Base-by-base conservation (phyloP, 2,888 invertebrate genomes). In the Spatulosminthurus flaviceps region DNA sequence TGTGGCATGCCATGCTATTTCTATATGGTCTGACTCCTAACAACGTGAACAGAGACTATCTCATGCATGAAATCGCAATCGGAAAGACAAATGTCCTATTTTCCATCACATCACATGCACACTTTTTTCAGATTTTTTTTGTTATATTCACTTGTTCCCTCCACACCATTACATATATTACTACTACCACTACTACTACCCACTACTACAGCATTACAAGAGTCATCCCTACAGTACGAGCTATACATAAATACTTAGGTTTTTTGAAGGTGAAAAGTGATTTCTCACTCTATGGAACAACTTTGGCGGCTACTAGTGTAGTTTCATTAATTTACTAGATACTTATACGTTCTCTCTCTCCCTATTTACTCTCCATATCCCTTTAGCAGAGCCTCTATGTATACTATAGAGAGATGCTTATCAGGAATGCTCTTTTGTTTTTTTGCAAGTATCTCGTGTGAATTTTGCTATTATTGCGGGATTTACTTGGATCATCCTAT, bases 1-100 rank as follows among this genome's bases (percentile, higher is more conserved):
- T 64, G 74, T 75, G 64, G 75, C 75, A 64, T 75, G 75, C 64
- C 43, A 72, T 72, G 73, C 60, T 51, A 73, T 73, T 60, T 51
- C 60, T 24, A 69, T 71, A 75, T 64, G 75, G 34, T 73, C 28
- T 43, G 43, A 73, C 73, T 75, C 75, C 29, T 34, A 61, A 75
- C 41, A 64, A 75, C 22, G 64, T 61, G 41, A 75, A 66, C 29
- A 24, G 43, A 42, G 71, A 75, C 34, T 75, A 41, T 70, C 77
- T 77, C 75, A 83, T 80, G 83, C 83, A 81, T 83, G 82, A 83
- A 83, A 83, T 82, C 76, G 77, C 80, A 79, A 83, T 83, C 80
- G 82, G 82, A 83, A 83, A 83, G 82, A 82, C 82, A 82, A 82
- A 82, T 83, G 82, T 83, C 81, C 82, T 73, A 82, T 81, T 81